Conservation (phyloP, 2,888 invertebrate species). For the Onthophagus sagittarius region DNA sequence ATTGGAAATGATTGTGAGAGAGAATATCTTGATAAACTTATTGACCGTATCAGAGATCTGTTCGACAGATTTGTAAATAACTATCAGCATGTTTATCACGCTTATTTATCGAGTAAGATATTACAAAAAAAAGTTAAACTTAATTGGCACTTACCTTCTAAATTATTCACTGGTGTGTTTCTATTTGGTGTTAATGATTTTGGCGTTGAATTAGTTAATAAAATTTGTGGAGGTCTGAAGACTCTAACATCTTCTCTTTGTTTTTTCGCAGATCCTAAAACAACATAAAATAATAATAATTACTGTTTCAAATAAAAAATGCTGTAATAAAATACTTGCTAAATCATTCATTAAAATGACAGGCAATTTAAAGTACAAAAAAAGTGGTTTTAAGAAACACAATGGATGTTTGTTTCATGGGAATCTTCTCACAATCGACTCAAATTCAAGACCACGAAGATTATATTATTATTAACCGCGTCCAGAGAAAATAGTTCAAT, state of each 20-base stretch:
- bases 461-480: background rate
- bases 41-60: too few relatives aligned
- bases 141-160: background rate
- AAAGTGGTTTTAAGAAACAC: background rate
- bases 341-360: background rate
- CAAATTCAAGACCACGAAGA: background rate
- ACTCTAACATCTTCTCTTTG: slow-evolving; percentile 42
- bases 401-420: background rate
- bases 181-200: background rate
- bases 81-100: too few relatives aligned
- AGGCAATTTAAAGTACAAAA: background rate
- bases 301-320: too few relatives aligned
- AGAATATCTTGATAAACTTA: too few relatives aligned
- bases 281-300: slow-evolving; percentile 23
- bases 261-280: slow-evolving; percentile 43
- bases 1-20: too few relatives aligned
- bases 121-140: too few relatives aligned
- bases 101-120: too few relatives aligned
- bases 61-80: too few relatives aligned
- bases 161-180: background rate
- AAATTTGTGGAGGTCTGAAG: background rate
- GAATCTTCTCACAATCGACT: background rate
- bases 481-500: background rate
- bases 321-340: background rate
- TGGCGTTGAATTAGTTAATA: background rate